phyloP scores from a whole-genome alignment of 2,888 invertebrate species.

The Sisyra terminalis region DNA sequence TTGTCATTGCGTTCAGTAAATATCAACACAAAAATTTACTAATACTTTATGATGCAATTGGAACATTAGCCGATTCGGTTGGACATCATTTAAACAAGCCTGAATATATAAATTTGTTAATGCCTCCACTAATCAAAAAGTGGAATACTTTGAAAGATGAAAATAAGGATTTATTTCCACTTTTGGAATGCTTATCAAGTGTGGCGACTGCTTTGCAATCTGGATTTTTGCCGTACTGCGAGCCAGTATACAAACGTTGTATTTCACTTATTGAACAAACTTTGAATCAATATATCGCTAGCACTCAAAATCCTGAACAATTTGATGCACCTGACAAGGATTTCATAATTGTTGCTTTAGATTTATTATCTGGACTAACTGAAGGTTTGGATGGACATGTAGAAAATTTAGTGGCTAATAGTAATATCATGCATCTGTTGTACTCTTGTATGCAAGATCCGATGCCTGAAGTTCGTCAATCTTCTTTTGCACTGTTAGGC shows the following conservation, averaged over 20 bases:
- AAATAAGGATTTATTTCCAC: conserved; percentile 55
- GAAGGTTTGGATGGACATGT: conserved; percentile 52
- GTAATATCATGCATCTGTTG: conserved; percentile 47
- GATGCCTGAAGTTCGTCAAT: conserved; percentile 55
- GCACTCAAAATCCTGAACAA: conserved; percentile 43
- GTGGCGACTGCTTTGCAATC: conserved; percentile 58
- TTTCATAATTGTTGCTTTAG: conserved; percentile 60
- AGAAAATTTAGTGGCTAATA: conserved; percentile 44
- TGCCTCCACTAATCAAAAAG: conserved; percentile 58
- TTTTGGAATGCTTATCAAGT: conserved; percentile 57
- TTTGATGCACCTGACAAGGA: conserved; percentile 50
- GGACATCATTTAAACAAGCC: conserved; percentile 50
- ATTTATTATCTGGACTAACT: conserved; percentile 52
- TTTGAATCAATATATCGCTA: conserved; percentile 41
- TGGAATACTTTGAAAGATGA: conserved; percentile 54
- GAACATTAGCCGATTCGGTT: conserved; percentile 56
- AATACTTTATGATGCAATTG: conserved; percentile 61
- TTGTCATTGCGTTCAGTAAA: conserved; percentile 55
- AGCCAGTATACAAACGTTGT: conserved; percentile 52
- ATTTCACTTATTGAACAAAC: conserved; percentile 51
- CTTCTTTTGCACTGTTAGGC: conserved; percentile 59
- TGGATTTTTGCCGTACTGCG: conserved; percentile 56
- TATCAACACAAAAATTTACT: conserved; percentile 51
- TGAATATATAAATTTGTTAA: conserved; percentile 47
- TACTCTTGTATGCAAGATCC: conserved; percentile 58